A percentile compares a stretch with the other conserved stretches of the same genome.
These are phyloP conservation scores for Agrochola lychnidis DNA, from an alignment of 2,888 invertebrate genomes.

Conservation along the genomic window DNA sequence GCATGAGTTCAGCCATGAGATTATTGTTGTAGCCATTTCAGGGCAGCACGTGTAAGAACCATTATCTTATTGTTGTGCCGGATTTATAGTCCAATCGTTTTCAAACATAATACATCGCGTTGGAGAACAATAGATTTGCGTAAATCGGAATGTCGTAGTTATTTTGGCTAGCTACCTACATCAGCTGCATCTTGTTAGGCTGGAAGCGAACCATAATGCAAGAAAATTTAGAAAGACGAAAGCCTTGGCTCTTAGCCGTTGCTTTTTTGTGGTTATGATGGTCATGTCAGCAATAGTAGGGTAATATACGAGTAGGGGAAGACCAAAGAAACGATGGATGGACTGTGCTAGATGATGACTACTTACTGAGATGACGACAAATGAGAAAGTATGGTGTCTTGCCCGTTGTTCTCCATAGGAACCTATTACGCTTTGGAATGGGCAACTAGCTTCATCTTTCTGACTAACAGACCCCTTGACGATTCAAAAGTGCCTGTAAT, in stretches of 20 bases:
- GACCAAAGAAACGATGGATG: not conserved
- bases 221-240: not conserved
- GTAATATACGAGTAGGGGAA: not conserved
- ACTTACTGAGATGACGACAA: no score
- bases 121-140: conserved; percentile 26
- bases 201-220: not conserved
- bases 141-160: not conserved
- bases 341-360: not conserved
- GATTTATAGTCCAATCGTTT: conserved; percentile 14
- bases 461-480: not conserved
- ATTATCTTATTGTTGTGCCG: conserved; percentile 2
- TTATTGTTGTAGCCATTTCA: not conserved
- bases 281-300: not conserved
- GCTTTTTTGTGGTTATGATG: not conserved
- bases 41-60: conserved; percentile 19
- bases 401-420: not conserved
- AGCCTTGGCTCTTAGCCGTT: not conserved
- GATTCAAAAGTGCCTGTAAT: not conserved
- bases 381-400: not conserved
- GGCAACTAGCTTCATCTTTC: not conserved
- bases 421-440: not conserved
- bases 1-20: not conserved
- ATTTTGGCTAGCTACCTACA: conserved; percentile 7
- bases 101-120: conserved; percentile 4
- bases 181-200: not conserved